phyloP scores from a whole-genome alignment of 2,797 vertebrate species.

The Rhynchotus rufescens region DNA sequence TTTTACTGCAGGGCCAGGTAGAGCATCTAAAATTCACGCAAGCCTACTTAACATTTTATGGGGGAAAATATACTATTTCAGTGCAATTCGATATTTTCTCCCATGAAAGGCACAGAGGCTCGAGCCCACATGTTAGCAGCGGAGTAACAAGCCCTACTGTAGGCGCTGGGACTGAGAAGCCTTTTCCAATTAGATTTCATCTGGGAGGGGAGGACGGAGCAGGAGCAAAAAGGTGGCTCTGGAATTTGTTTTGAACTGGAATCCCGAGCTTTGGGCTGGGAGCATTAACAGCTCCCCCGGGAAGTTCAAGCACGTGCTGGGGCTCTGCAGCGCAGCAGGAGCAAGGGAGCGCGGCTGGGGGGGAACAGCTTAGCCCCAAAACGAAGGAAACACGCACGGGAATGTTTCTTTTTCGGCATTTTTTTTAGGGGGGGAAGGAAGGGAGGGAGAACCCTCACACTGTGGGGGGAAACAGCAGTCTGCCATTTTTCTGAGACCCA shows the following conservation, averaged over 20 bases:
- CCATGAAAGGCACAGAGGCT: conserved; percentile 61
- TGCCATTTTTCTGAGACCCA: conserved; percentile 4
- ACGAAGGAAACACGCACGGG: neutral
- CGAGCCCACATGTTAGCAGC: conserved; percentile 66
- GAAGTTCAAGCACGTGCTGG: neutral
- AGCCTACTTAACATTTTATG: conserved; percentile 55
- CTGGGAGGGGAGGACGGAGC: conserved; percentile 30
- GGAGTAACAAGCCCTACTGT: conserved; percentile 64
- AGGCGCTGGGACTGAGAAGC: conserved; percentile 31
- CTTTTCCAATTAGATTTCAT: conserved; percentile 57
- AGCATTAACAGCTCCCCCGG: neutral
- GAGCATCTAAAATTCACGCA: conserved; percentile 57
- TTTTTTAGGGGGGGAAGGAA: neutral
- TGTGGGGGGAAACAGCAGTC: neutral
- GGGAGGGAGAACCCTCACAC: neutral
- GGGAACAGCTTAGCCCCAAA: conserved; percentile 12
- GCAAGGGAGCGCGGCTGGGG: neutral
- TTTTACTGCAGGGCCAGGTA: neutral
- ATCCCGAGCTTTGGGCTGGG: neutral
- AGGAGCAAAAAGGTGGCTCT: conserved; percentile 59
- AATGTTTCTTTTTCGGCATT: neutral
- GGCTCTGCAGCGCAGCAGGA: neutral
- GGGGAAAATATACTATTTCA: conserved; percentile 65
- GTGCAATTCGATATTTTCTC: conserved; percentile 70
- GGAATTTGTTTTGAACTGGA: conserved; percentile 57